Evolutionary conservation across 2,113 vertebrate species (phyloP).

Genomic region (Cephalopholis sonnerati): DNA sequence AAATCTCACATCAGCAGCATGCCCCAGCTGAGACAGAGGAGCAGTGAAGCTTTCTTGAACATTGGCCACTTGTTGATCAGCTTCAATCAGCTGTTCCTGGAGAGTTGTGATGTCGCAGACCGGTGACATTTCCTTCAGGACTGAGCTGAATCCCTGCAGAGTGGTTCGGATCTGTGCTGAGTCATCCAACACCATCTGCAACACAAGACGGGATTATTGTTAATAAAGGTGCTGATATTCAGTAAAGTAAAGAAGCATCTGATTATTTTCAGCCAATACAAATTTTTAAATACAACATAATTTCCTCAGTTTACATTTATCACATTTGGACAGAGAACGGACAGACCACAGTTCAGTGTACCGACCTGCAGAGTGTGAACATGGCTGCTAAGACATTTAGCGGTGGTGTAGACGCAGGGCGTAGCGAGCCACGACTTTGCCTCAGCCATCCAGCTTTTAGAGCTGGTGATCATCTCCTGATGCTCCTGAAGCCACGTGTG

Average conservation of each 20-base stretch:
- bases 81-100: constrained; percentile 80
- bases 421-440: constrained; percentile 86
- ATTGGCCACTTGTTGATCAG: constrained; percentile 81
- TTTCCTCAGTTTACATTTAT: background rate
- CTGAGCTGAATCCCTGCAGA: constrained; percentile 83
- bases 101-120: constrained; percentile 86
- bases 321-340: no score
- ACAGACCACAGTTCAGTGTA: background rate
- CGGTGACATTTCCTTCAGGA: constrained; percentile 88
- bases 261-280: background rate
- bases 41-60: constrained; percentile 87
- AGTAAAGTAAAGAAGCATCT: background rate
- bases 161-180: constrained; percentile 89
- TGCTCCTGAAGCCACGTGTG: constrained; percentile 89
- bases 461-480: constrained; percentile 88
- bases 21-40: constrained; percentile 88
- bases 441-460: constrained; percentile 88
- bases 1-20: constrained; percentile 86
- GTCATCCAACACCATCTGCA: constrained; percentile 92
- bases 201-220: background rate
- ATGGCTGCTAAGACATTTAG: constrained; percentile 86
- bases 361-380: constrained; percentile 87
- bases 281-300: no score
- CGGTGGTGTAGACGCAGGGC: constrained; percentile 84
- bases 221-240: background rate